A percentile compares a stretch with the other conserved stretches of the same genome.
Evolutionary conservation across 2,888 invertebrate species (phyloP).

Genomic region (Melikaiella ostensackeni): DNA sequence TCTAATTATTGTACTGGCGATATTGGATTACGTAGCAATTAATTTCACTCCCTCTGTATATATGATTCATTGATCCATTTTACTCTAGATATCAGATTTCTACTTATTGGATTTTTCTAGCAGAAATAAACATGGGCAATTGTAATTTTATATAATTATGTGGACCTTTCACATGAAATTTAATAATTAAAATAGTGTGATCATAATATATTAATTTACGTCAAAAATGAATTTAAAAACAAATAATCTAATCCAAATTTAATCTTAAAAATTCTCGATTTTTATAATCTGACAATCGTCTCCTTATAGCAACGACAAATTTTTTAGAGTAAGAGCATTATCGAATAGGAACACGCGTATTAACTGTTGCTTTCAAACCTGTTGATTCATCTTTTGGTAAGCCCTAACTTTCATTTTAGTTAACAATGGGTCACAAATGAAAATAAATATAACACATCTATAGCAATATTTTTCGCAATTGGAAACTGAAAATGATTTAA

Average conservation of each 20-base stretch:
- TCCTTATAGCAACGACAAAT: no score
- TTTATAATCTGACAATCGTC: no score
- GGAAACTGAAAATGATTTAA: no score
- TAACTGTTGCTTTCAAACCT: slow-evolving; percentile 3
- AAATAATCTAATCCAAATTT: no score
- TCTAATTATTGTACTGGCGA: neutral
- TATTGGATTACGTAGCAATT: neutral
- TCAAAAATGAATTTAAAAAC: no score
- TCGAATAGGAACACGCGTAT: neutral
- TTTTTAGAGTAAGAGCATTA: no score
- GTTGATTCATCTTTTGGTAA: slow-evolving; percentile 10
- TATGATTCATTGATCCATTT: neutral
- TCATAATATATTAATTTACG: no score
- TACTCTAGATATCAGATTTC: neutral
- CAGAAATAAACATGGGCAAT: neutral
- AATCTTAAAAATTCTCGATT: neutral
- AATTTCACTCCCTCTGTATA: neutral
- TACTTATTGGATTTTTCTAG: neutral
- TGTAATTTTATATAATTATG: neutral
- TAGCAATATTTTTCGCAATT: neutral
- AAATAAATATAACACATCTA: neutral
- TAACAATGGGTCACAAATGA: neutral
- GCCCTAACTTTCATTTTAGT: neutral
- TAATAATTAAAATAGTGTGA: neutral
- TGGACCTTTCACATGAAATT: neutral